Percentiles rank a stretch among this genome's conserved stretches.
Evolutionary conservation across 2,888 invertebrate species (phyloP).

Genomic region (Punctoribates punctum): DNA sequence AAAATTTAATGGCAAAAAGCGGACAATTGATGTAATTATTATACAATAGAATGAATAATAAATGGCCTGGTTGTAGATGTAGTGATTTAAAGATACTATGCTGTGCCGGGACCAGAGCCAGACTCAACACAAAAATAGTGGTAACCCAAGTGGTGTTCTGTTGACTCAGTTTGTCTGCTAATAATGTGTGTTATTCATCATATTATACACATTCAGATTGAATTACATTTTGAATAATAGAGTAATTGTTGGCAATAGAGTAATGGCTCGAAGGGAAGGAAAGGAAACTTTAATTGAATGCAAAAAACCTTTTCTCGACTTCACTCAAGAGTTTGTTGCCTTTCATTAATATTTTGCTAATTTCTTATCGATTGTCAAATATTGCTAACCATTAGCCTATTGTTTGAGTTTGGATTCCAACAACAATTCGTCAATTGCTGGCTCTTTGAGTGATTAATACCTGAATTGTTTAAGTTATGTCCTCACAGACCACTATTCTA

Average conservation of each 20-base stretch:
- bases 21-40: no score
- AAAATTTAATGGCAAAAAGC: no score
- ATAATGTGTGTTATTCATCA: conserved; percentile 29
- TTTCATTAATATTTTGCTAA: background rate
- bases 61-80: background rate
- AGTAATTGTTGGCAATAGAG: background rate
- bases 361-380: background rate
- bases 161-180: conserved; percentile 30
- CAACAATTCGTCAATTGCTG: no score
- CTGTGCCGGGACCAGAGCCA: background rate
- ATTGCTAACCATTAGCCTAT: background rate
- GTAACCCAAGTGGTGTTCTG: background rate
- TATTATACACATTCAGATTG: background rate
- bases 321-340: background rate
- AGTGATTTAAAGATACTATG: background rate
- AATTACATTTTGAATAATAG: conserved; percentile 13
- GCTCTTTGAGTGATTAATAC: no score
- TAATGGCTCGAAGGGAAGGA: background rate
- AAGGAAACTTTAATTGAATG: conserved; percentile 14
- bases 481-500: no score
- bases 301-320: background rate
- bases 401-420: no score
- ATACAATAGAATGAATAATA: background rate
- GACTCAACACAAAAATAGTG: background rate
- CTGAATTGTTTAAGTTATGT: no score